Evolutionary conservation across 2,888 invertebrate genomes (phyloP).

Genomic region (Synergus japonicus): DNA sequence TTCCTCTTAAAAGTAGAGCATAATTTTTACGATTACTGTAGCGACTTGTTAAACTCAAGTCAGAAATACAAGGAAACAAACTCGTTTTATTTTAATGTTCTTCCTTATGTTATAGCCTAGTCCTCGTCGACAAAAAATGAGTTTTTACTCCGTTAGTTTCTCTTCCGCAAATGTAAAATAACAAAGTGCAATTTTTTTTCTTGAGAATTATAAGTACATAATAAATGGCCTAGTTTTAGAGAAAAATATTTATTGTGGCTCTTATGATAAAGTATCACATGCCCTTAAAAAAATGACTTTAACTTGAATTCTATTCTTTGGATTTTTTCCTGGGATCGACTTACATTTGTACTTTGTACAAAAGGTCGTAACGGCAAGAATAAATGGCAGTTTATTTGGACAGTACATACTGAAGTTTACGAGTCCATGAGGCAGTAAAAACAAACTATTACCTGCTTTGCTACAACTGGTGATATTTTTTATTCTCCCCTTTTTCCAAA

Average conservation of each 20-base stretch:
- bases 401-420: slow-evolving; percentile 15
- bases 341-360: slow-evolving; percentile 1
- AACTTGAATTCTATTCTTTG: neutral
- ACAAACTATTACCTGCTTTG: slow-evolving; percentile 18
- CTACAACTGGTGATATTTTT: slow-evolving; percentile 21
- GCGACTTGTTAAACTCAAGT: slow-evolving; percentile 4
- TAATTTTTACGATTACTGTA: slow-evolving; percentile 13
- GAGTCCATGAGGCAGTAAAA: slow-evolving; percentile 25
- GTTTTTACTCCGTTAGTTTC: neutral
- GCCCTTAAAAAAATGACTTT: neutral
- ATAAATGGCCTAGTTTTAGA: no score
- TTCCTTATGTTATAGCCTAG: neutral
- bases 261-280: no score
- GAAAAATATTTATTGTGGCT: no score
- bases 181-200: neutral
- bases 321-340: neutral
- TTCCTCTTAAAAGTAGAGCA: slow-evolving; percentile 32
- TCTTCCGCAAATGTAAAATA: neutral
- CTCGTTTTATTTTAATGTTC: slow-evolving; percentile 24
- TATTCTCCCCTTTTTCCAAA: slow-evolving; percentile 17
- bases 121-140: neutral
- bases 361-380: slow-evolving; percentile 1
- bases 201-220: neutral
- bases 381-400: slow-evolving; percentile 16
- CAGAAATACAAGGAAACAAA: slow-evolving; percentile 10